Percentiles rank a stretch among this genome's conserved stretches.
Evolutionary conservation across 2,888 invertebrate species (phyloP).

Genomic region (Plutella xylostella): DNA sequence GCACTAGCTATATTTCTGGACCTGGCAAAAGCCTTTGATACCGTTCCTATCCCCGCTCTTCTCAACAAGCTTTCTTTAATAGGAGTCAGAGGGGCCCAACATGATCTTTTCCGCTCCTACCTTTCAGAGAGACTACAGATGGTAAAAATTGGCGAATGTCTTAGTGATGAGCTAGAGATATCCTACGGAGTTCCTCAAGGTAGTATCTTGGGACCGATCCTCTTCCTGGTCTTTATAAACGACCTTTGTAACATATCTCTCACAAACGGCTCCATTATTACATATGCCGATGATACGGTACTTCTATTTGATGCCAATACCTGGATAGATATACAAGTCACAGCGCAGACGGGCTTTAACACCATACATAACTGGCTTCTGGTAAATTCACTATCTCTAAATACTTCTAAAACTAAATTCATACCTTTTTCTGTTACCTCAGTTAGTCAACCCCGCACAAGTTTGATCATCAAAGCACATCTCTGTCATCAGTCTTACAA

Average conservation of each 20-base stretch:
- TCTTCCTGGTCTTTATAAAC: neutral
- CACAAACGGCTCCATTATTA: neutral
- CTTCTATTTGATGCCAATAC: neutral
- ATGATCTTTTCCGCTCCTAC: neutral
- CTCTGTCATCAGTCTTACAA: neutral
- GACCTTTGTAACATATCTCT: neutral
- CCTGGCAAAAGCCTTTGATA: conserved; percentile 1
- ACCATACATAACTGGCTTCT: neutral
- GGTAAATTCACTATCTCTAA: neutral
- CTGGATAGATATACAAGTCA: neutral
- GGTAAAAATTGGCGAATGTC: neutral
- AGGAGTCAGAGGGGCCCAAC: neutral
- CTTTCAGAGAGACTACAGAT: neutral
- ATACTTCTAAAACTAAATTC: neutral
- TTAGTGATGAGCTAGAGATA: neutral
- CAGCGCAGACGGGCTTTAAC: neutral
- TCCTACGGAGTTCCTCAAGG: neutral
- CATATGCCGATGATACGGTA: neutral
- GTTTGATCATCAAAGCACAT: neutral
- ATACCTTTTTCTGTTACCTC: neutral
- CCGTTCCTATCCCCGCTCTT: neutral
- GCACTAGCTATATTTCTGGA: neutral
- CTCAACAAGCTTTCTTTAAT: neutral
- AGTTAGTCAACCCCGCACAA: neutral
- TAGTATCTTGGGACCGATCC: neutral